These are phyloP conservation scores for Pristis pectinata DNA, from an alignment of 2,797 vertebrate species.

Conservation along the genomic window DNA sequence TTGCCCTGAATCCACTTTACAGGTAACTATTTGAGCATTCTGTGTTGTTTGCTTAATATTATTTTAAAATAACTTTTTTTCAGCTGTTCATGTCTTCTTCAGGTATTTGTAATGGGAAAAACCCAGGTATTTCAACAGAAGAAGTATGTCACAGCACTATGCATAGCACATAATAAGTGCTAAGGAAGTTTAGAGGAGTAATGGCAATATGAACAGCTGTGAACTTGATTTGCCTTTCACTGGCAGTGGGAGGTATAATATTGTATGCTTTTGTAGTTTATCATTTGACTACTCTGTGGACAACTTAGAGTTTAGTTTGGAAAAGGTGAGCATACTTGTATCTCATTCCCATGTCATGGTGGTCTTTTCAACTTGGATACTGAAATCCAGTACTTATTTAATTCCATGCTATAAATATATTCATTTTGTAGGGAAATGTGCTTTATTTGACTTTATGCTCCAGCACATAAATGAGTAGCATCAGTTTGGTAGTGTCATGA, in stretches of 20 bases:
- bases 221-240: neutral
- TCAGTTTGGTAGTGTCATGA: neutral
- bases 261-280: neutral
- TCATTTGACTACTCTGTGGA: neutral
- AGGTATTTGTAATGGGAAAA: neutral
- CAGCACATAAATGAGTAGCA: neutral
- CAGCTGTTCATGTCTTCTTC: neutral
- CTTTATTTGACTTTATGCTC: neutral
- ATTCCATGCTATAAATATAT: neutral
- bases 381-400: neutral
- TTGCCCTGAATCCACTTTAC: slow-evolving; percentile 91
- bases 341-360: neutral
- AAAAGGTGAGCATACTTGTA: neutral
- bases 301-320: neutral
- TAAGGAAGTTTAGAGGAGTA: neutral
- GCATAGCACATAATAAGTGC: neutral
- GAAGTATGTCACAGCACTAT: neutral
- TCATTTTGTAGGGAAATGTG: neutral
- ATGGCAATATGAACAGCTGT: neutral
- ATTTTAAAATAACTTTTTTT: neutral
- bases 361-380: neutral
- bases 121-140: neutral
- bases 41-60: neutral
- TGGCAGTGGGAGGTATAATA: neutral
- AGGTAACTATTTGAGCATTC: slow-evolving; percentile 57